These are phyloP conservation scores for Rhodinocichla rosea DNA, from an alignment of 2,113 vertebrate genomes.

Conservation along the genomic window DNA sequence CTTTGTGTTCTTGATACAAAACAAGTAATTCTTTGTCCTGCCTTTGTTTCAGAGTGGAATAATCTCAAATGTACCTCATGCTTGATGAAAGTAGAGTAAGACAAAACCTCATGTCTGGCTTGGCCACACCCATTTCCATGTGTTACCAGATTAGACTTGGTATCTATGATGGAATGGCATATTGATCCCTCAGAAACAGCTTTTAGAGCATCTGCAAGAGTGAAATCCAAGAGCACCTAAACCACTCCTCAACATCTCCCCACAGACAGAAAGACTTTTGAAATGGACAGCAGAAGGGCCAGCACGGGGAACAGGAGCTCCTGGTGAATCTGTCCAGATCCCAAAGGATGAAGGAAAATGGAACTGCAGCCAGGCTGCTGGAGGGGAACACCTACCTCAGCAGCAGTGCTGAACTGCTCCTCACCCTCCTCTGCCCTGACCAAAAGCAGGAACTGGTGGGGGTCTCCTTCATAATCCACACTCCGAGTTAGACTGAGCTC, in stretches of 20 bases:
- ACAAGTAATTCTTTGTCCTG: background rate
- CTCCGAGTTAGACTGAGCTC: constrained; percentile 78
- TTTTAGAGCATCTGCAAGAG: background rate
- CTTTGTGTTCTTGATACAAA: background rate
- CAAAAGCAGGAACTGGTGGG: constrained; percentile 81
- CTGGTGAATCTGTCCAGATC: background rate
- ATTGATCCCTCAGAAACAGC: background rate
- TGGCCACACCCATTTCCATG: background rate
- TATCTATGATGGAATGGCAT: background rate
- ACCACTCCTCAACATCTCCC: background rate
- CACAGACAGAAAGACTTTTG: background rate
- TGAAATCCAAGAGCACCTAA: background rate
- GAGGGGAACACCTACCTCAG: constrained; percentile 72
- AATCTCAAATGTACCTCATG: background rate
- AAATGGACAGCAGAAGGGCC: background rate
- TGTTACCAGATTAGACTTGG: background rate
- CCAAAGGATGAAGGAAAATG: background rate
- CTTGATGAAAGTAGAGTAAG: background rate
- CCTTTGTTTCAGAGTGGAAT: background rate
- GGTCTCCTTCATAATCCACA: constrained; percentile 84
- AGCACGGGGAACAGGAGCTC: background rate
- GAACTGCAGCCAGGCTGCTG: background rate
- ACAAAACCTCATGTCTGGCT: background rate
- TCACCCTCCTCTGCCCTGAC: constrained; percentile 79
- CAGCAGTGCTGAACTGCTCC: constrained; percentile 78